Percentiles rank a stretch among this genome's conserved stretches.
These are phyloP conservation scores for Anniella stebbinsi DNA, from an alignment of 2,797 vertebrate species.

Conservation along the genomic window DNA sequence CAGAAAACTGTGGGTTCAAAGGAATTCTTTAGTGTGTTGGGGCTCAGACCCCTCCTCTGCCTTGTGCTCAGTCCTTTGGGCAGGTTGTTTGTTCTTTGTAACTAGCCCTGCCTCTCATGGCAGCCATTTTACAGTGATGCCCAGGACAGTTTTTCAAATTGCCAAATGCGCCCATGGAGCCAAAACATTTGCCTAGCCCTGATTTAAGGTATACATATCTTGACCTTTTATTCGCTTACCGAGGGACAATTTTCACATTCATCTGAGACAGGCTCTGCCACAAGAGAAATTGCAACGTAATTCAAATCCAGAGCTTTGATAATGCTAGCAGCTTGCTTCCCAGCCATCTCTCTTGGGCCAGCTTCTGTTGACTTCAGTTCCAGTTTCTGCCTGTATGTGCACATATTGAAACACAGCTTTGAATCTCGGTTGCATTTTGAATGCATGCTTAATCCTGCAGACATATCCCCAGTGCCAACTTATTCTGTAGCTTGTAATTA, in stretches of 20 bases:
- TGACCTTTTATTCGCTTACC: conserved; percentile 80
- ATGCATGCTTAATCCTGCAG: conserved; percentile 1
- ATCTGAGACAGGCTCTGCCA: conserved; percentile 82
- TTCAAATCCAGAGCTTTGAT: conserved; percentile 87
- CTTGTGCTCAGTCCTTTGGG: no score
- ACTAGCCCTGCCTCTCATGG: no score
- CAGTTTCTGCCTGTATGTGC: conserved; percentile 85
- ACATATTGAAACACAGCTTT: conserved; percentile 42
- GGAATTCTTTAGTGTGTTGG: no score
- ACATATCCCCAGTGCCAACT: accelerated
- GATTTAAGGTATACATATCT: accelerated
- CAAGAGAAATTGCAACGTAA: conserved; percentile 84
- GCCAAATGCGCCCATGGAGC: no score
- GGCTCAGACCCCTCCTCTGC: no score
- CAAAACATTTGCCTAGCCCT: no score
- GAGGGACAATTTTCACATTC: conserved; percentile 88
- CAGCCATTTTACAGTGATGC: no score
- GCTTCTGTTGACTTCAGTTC: conserved; percentile 83
- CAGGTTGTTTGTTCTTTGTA: no score
- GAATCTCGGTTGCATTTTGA: not conserved
- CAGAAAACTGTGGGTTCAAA: no score
- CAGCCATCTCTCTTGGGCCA: conserved; percentile 84
- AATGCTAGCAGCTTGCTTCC: conserved; percentile 83
- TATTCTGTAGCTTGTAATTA: not conserved
- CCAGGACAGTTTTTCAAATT: no score